phyloP scores from a whole-genome alignment of 1,140 invertebrate genomes.

The Zeugodacus cucurbitae region DNA sequence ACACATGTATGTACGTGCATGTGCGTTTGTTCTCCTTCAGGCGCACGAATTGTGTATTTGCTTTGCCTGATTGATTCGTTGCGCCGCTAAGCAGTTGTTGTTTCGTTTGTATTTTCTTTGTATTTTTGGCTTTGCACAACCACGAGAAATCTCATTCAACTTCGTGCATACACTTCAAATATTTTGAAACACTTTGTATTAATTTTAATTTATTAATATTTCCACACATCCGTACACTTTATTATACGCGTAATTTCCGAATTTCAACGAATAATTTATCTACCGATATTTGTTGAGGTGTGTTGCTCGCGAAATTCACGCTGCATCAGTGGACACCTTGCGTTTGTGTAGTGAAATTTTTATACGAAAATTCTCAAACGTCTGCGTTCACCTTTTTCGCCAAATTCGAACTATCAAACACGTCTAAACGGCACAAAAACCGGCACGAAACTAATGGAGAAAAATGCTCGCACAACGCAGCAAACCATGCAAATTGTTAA shows the following conservation, averaged over 20 bases:
- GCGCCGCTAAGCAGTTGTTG: background rate
- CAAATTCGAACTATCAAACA: background rate
- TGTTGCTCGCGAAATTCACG: background rate
- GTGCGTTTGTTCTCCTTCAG: background rate
- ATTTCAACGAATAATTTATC: background rate
- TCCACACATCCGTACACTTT: background rate
- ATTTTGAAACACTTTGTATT: background rate
- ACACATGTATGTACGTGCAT: background rate
- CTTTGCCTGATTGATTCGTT: slow-evolving; percentile 25
- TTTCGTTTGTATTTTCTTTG: background rate
- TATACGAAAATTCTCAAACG: background rate
- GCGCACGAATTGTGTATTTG: background rate
- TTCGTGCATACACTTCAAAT: too few species aligned
- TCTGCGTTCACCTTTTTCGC: background rate
- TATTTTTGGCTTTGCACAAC: background rate
- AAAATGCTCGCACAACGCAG: background rate
- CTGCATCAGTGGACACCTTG: background rate
- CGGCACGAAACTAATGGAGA: slow-evolving; percentile 1
- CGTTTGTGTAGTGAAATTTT: background rate
- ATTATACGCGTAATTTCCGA: background rate
- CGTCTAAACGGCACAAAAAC: slow-evolving; percentile 6
- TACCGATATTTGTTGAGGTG: background rate
- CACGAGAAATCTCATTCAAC: background rate
- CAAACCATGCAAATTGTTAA: background rate
- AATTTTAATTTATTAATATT: background rate